phyloP scores from a whole-genome alignment of 2,888 invertebrate genomes.

The Caenorhabditis becei region DNA sequence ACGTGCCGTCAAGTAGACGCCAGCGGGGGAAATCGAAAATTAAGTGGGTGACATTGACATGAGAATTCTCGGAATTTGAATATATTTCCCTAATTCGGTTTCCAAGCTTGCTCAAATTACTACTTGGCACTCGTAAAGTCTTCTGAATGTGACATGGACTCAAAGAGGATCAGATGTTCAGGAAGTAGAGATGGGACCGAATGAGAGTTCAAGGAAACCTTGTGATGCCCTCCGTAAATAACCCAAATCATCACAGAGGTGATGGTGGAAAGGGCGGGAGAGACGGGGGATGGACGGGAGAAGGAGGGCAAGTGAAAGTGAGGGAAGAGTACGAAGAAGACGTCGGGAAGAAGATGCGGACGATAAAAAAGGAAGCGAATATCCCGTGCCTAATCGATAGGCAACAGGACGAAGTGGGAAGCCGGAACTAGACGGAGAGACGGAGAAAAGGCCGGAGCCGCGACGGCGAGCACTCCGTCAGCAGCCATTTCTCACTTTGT shows the following conservation, averaged over 20 bases:
- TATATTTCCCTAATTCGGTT: too few species aligned
- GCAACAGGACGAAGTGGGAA: constrained; percentile 1
- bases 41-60: neutral
- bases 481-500: constrained; percentile 1
- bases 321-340: neutral
- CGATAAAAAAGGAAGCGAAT: constrained; percentile 14
- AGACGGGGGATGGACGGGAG: neutral
- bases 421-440: neutral
- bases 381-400: constrained; percentile 18
- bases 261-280: neutral
- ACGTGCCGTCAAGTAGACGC: neutral
- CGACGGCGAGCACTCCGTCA: neutral
- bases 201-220: neutral
- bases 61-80: too few species aligned
- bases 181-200: too few species aligned
- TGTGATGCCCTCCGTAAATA: neutral
- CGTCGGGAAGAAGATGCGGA: neutral
- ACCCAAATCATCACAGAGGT: neutral
- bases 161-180: too few species aligned
- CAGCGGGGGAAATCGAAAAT: neutral
- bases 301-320: constrained; percentile 16
- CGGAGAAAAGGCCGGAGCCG: neutral
- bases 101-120: too few species aligned
- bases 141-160: too few species aligned
- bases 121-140: too few species aligned